phyloP scores from a whole-genome alignment of 2,888 invertebrate species.

The Thera obeliscata region DNA sequence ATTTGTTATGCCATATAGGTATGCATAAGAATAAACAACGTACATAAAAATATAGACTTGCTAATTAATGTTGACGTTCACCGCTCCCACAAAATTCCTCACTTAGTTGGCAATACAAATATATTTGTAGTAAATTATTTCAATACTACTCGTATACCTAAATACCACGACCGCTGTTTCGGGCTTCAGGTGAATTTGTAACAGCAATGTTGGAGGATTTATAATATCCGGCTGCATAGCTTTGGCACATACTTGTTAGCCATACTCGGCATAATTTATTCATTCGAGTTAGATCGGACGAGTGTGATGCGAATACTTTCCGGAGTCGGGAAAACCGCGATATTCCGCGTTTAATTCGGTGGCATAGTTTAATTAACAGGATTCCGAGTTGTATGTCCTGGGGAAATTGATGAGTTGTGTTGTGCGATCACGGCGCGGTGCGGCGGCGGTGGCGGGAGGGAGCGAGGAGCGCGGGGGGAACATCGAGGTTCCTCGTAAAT shows the following conservation, averaged over 20 bases:
- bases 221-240: slow-evolving; percentile 30
- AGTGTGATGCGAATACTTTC: slow-evolving; percentile 51
- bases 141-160: background rate
- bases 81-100: background rate
- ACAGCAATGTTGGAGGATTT: slow-evolving; percentile 33
- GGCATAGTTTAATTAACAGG: slow-evolving; percentile 80
- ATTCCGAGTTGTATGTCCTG: slow-evolving; percentile 73
- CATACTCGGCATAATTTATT: slow-evolving; percentile 37
- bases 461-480: slow-evolving; percentile 30
- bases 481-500: slow-evolving; percentile 68
- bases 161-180: slow-evolving; percentile 11
- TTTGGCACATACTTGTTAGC: slow-evolving; percentile 32
- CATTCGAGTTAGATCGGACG: slow-evolving; percentile 28
- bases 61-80: no score
- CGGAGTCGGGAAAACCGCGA: slow-evolving; percentile 39
- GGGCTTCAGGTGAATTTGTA: slow-evolving; percentile 21
- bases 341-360: slow-evolving; percentile 66
- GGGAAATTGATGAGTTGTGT: slow-evolving; percentile 80
- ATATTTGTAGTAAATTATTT: background rate
- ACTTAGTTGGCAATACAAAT: background rate
- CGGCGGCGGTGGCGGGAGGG: slow-evolving; percentile 25
- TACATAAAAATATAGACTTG: background rate
- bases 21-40: background rate
- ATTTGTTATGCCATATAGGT: no score
- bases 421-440: slow-evolving; percentile 49